These are phyloP conservation scores for Melolontha melolontha DNA, from an alignment of 2,888 invertebrate species.

Conservation along the genomic window DNA sequence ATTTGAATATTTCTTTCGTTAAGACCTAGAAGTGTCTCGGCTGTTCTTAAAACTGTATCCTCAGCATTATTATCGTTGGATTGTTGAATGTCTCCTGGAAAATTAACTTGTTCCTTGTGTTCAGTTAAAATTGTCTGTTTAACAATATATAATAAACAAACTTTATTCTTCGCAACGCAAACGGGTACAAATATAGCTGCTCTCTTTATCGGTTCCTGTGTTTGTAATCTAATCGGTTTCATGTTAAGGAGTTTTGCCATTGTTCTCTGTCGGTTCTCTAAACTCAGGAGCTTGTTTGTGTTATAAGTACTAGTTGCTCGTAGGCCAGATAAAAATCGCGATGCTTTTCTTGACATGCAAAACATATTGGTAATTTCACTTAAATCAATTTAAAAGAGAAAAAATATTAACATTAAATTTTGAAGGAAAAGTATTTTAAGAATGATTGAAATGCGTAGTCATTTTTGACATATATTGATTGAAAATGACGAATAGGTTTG, in stretches of 20 bases:
- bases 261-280: slow-evolving; percentile 71
- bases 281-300: slow-evolving; percentile 67
- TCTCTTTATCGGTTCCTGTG: slow-evolving; percentile 62
- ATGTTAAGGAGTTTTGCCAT: slow-evolving; percentile 69
- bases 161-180: slow-evolving; percentile 75
- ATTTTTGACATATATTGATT: slow-evolving; percentile 3
- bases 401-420: too few species aligned
- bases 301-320: slow-evolving; percentile 54
- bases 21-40: slow-evolving; percentile 86
- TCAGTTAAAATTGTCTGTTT: slow-evolving; percentile 77
- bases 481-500: background rate
- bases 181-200: slow-evolving; percentile 88
- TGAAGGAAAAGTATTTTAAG: too few species aligned
- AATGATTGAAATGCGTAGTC: background rate
- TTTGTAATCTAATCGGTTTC: slow-evolving; percentile 68
- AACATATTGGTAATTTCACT: background rate
- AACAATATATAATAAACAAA: slow-evolving; percentile 84
- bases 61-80: slow-evolving; percentile 54
- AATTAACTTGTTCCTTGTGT: slow-evolving; percentile 83
- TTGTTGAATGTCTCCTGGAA: slow-evolving; percentile 82
- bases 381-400: too few species aligned
- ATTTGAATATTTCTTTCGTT: slow-evolving; percentile 71
- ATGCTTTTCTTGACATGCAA: background rate
- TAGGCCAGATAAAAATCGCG: background rate
- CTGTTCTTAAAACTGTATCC: slow-evolving; percentile 72